Percentiles rank a stretch among this genome's conserved stretches.
phyloP scores from a whole-genome alignment of 2,888 invertebrate species.

The Melanargia galathea region DNA sequence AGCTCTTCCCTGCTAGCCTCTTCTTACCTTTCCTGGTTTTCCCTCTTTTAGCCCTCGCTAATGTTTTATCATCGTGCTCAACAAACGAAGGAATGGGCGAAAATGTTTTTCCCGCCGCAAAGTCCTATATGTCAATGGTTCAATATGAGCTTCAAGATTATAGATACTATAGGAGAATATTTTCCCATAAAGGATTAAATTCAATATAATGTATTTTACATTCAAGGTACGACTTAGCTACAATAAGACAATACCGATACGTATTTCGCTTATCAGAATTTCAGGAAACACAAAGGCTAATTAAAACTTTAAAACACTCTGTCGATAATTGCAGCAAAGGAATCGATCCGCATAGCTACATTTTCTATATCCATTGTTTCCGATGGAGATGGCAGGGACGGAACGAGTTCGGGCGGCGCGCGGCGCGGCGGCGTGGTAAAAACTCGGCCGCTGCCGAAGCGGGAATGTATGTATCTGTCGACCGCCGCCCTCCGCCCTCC shows the following conservation, averaged over 20 bases:
- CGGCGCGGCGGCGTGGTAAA: conserved; percentile 66
- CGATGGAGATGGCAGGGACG: conserved; percentile 58
- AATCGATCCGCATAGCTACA: conserved; percentile 62
- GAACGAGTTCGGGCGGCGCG: conserved; percentile 68
- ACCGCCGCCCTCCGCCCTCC: conserved; percentile 36
- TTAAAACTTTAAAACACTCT: conserved; percentile 39
- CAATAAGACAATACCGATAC: conserved; percentile 22
- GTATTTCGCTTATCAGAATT: conserved; percentile 15
- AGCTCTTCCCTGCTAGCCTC: too few species aligned
- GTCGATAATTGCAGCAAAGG: conserved; percentile 48
- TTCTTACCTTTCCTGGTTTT: too few species aligned
- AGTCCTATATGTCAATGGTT: too few species aligned
- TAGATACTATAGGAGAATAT: too few species aligned
- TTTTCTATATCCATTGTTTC: conserved; percentile 60
- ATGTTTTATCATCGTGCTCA: too few species aligned
- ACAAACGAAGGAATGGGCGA: too few species aligned
- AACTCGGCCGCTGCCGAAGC: conserved; percentile 69
- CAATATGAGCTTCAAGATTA: too few species aligned
- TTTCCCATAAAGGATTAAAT: too few species aligned
- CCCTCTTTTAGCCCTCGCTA: too few species aligned
- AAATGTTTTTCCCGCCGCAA: too few species aligned
- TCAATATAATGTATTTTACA: too few species aligned
- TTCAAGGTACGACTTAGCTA: background rate
- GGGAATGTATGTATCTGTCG: conserved; percentile 76
- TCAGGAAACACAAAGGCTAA: conserved; percentile 35